These are phyloP conservation scores for Erynnis tages DNA, from an alignment of 2,888 invertebrate species.

Conservation along the genomic window DNA sequence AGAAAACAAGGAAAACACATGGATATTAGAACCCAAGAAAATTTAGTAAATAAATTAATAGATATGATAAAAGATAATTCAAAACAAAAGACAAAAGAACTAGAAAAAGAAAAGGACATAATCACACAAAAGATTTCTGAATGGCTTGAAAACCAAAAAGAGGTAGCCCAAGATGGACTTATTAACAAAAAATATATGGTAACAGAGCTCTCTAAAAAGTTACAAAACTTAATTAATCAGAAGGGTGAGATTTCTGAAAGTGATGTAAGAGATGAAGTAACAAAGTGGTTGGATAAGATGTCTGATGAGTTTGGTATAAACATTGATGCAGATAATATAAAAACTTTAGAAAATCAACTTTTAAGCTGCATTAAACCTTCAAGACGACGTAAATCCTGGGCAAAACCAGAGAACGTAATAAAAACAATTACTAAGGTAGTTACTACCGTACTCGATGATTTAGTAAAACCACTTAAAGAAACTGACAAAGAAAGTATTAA, in stretches of 20 bases:
- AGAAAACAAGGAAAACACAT: neutral
- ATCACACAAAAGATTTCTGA: conserved; percentile 15
- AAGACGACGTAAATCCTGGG: conserved; percentile 6
- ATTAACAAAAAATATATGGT: conserved; percentile 13
- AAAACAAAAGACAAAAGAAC: neutral
- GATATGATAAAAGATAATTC: conserved; percentile 11
- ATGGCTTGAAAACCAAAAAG: conserved; percentile 14
- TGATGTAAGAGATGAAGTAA: conserved; percentile 34
- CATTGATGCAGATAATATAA: neutral
- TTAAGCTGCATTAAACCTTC: neutral
- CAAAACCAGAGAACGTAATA: neutral
- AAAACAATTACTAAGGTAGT: neutral
- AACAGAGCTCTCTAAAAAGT: conserved; percentile 28
- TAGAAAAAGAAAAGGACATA: neutral
- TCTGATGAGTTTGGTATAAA: conserved; percentile 20
- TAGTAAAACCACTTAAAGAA: neutral
- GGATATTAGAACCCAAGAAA: conserved; percentile 11
- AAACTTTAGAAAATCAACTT: conserved; percentile 11
- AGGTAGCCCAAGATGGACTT: neutral
- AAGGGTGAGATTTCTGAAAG: conserved; percentile 29
- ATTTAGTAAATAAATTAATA: conserved; percentile 19
- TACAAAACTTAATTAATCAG: conserved; percentile 31
- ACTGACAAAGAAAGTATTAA: neutral
- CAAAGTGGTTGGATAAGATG: conserved; percentile 37
- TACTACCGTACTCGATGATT: neutral